These are phyloP conservation scores for Temnothorax unifasciatus DNA, from an alignment of 2,888 invertebrate species.

Conservation along the genomic window DNA sequence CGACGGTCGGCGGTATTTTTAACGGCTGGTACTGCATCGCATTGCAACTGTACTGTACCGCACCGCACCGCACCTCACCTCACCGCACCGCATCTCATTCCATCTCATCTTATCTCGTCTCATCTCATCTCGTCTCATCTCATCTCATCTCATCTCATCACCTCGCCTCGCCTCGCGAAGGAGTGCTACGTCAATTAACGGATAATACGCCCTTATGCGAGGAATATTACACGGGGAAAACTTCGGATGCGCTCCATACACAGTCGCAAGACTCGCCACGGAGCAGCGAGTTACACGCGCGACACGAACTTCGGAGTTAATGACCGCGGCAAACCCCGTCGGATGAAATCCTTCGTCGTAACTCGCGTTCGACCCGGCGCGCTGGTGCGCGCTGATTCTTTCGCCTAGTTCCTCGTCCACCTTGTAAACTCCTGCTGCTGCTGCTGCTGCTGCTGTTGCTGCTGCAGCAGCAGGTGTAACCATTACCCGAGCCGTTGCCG, in stretches of 20 bases:
- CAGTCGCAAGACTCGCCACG: not conserved
- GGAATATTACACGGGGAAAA: conserved; percentile 3
- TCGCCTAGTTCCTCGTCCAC: conserved; percentile 40
- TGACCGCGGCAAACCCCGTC: conserved; percentile 15
- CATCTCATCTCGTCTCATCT: not conserved
- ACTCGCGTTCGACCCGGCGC: conserved; percentile 35
- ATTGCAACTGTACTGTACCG: no score
- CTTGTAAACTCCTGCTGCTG: conserved; percentile 38
- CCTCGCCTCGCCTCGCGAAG: not conserved
- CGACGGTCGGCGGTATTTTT: conserved; percentile 20
- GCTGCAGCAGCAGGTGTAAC: conserved; percentile 15
- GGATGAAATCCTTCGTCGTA: conserved; percentile 36
- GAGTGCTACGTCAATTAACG: conserved; percentile 33
- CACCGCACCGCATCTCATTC: not conserved
- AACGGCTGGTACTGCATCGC: no score
- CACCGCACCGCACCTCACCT: not conserved
- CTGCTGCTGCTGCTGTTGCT: not conserved
- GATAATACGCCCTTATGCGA: not conserved
- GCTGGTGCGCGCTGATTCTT: conserved; percentile 39
- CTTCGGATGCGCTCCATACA: not conserved
- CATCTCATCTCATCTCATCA: not conserved
- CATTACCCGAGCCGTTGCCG: conserved; percentile 46
- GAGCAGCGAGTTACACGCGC: conserved; percentile 17
- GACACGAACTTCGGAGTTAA: conserved; percentile 32
- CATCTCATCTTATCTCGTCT: not conserved